A percentile compares a stretch with the other conserved stretches of the same genome.
Evolutionary conservation across 1,140 invertebrate species (phyloP).

Genomic region (Zaprionus lachaisei): DNA sequence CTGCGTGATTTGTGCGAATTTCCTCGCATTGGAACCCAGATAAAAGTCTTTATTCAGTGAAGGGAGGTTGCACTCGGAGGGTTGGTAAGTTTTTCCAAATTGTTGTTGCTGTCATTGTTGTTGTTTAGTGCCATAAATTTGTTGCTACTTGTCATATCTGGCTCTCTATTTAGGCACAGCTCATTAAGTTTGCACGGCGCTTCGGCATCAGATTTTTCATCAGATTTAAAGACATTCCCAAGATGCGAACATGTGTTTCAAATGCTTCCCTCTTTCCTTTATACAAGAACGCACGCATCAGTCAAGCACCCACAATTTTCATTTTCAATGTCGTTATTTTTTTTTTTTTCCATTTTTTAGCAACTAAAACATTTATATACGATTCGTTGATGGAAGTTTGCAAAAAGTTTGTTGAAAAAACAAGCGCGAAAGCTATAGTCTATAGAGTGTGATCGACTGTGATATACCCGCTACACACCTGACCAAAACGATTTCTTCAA

Average conservation of each 20-base stretch:
- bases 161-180: slow-evolving; percentile 73
- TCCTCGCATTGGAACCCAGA: slow-evolving; percentile 54
- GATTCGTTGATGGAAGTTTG: not conserved
- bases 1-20: slow-evolving; percentile 81
- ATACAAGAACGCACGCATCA: not conserved
- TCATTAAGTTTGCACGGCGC: slow-evolving; percentile 75
- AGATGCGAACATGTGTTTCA: slow-evolving; percentile 60
- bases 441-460: too few relatives aligned
- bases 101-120: slow-evolving; percentile 47
- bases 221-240: slow-evolving; percentile 65
- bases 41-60: slow-evolving; percentile 47
- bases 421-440: too few relatives aligned
- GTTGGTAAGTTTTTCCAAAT: slow-evolving; percentile 47
- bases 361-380: too few relatives aligned
- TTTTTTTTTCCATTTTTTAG: not conserved
- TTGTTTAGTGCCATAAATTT: slow-evolving; percentile 78
- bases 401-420: not conserved
- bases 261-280: not conserved
- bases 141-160: slow-evolving; percentile 78
- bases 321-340: not conserved
- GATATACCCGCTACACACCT: too few relatives aligned
- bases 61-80: slow-evolving; percentile 2
- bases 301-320: not conserved
- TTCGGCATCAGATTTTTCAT: slow-evolving; percentile 32
- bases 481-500: too few relatives aligned